Evolutionary conservation across 2,797 vertebrate species (phyloP).

Genomic region (Phalanger gymnotis): DNA sequence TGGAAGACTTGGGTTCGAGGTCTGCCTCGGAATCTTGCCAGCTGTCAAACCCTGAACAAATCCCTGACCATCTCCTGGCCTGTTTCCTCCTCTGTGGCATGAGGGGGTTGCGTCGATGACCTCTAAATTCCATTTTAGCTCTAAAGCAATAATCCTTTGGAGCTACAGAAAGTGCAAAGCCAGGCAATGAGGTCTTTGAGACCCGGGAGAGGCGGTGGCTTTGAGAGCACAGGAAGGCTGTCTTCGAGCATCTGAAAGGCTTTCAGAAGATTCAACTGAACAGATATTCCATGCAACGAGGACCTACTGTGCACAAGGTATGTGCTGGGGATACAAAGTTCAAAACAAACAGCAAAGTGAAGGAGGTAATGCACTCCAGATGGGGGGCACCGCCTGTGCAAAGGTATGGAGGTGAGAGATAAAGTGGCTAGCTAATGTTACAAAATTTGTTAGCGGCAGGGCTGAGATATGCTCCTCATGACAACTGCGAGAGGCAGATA

Average conservation of each 20-base stretch:
- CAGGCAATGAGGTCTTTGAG: neutral
- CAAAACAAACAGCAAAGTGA: neutral
- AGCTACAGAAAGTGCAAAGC: neutral
- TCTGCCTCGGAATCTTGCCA: neutral
- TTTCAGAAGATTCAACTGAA: neutral
- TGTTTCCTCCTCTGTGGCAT: neutral
- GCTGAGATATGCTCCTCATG: neutral
- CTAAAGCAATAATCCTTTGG: neutral
- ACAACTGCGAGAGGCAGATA: neutral
- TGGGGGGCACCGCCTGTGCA: neutral
- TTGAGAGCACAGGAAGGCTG: neutral
- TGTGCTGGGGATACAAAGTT: neutral
- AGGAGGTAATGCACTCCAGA: neutral
- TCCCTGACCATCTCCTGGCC: neutral
- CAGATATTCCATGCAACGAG: neutral
- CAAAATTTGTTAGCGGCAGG: neutral
- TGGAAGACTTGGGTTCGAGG: neutral
- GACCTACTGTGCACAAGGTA: neutral
- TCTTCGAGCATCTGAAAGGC: neutral
- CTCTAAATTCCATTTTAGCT: neutral
- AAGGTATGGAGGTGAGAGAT: neutral
- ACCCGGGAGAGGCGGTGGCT: neutral
- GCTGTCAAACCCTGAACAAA: neutral
- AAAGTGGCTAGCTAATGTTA: neutral
- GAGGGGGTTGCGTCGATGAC: neutral